Conservation (phyloP, 1,140 invertebrate genomes). For the Drosophila saltans region DNA sequence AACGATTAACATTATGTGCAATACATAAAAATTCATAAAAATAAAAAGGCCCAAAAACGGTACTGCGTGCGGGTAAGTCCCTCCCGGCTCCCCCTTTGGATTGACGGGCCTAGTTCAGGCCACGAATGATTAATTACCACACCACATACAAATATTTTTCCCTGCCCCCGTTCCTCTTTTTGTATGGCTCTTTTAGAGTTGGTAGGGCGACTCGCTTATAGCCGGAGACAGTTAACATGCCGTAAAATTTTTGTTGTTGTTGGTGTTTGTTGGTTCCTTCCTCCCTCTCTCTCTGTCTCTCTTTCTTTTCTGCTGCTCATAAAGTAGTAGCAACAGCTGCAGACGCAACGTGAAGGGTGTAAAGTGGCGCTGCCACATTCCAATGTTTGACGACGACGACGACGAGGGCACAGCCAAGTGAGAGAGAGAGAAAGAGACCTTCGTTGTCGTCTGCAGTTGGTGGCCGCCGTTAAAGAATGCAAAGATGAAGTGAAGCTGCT, state of each 20-base stretch:
- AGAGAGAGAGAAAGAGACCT: background rate
- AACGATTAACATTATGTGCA: conserved; percentile 22
- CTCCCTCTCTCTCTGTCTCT: background rate
- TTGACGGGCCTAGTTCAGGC: conserved; percentile 11
- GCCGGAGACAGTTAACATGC: conserved; percentile 66
- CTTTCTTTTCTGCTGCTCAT: conserved; percentile 41
- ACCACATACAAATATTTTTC: conserved; percentile 18
- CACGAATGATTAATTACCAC: conserved; percentile 57
- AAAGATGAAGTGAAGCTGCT: conserved; percentile 23
- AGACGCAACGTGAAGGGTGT: conserved; percentile 49
- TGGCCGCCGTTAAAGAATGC: conserved; percentile 11
- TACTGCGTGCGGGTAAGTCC: background rate
- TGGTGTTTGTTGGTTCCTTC: conserved; percentile 9
- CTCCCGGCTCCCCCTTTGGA: background rate
- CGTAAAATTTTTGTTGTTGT: conserved; percentile 53
- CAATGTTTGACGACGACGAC: conserved; percentile 31
- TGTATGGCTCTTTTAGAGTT: background rate
- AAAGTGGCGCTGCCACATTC: conserved; percentile 65
- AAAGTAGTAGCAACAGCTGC: conserved; percentile 64
- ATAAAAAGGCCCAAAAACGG: conserved; percentile 1
- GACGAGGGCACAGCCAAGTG: conserved; percentile 1
- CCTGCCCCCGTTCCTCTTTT: background rate
- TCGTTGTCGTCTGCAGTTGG: conserved; percentile 4
- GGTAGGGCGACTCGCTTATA: conserved; percentile 36
- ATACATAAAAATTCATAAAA: conserved; percentile 40